A percentile compares a stretch with the other conserved stretches of the same genome.
Conservation (phyloP, 1,140 invertebrate species). For the Drosophila rhopaloa region DNA sequence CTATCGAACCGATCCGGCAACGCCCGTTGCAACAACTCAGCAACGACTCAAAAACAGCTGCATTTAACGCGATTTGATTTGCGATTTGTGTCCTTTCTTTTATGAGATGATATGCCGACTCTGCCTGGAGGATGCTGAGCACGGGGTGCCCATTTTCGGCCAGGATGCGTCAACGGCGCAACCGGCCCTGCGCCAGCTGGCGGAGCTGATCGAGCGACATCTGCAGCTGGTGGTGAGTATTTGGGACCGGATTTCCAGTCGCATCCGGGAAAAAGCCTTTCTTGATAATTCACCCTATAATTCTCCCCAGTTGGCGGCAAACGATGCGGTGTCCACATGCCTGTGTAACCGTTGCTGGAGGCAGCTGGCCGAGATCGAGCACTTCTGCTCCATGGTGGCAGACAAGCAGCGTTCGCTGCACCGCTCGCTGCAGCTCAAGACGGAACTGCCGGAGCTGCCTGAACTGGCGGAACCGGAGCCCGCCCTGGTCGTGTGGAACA, state of each 20-base stretch:
- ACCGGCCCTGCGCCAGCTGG: conserved; percentile 17
- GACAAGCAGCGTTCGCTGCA: conserved; percentile 59
- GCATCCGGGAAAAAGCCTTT: neutral
- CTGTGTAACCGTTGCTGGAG: conserved; percentile 62
- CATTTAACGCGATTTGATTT: conserved; percentile 28
- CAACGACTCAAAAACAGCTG: conserved; percentile 42
- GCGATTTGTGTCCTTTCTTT: conserved; percentile 23
- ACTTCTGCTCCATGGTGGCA: conserved; percentile 62
- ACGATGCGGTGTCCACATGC: conserved; percentile 55
- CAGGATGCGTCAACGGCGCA: conserved; percentile 3
- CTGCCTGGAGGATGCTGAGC: conserved; percentile 94
- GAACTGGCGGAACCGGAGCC: conserved; percentile 63
- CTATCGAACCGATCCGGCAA: conserved; percentile 11
- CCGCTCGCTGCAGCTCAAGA: conserved; percentile 51
- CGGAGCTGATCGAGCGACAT: conserved; percentile 38
- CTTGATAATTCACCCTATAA: neutral
- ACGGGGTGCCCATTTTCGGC: conserved; percentile 87
- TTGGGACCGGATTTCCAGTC: neutral
- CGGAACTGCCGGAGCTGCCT: conserved; percentile 52
- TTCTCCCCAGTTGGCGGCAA: conserved; percentile 11
- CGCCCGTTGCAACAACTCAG: conserved; percentile 25
- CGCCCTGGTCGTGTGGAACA: conserved; percentile 67
- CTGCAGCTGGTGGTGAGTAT: conserved; percentile 44
- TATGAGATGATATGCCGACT: conserved; percentile 76
- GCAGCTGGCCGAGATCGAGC: conserved; percentile 52